Evolutionary conservation across 1,140 invertebrate genomes (phyloP), one percentile per base, ranked within the genome.

Genomic region (Euborellia annulipes): DNA sequence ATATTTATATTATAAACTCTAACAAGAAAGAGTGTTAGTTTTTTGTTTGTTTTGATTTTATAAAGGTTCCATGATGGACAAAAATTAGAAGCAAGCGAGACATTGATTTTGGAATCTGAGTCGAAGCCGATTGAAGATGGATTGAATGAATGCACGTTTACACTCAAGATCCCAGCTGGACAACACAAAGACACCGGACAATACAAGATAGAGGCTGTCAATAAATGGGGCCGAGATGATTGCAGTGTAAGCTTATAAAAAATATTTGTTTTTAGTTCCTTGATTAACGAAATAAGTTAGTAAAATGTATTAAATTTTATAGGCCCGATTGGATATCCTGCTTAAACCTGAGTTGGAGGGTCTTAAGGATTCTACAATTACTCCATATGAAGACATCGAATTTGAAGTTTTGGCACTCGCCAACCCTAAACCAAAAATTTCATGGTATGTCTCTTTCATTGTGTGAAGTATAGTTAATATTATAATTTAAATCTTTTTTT

Each of bases 361-460:
- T 1, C 71, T 86, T 9, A 74, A 78, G 50, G 81, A 87, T 57
- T 59, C 78, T n/a, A 72, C 67, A 17, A 73, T 75, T 18, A 69
- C 78, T 48, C 83, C 83, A 1, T 81, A 75, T 46, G 78, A 85
- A 54, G 68, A 76, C 21, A 71, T 75, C 11, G 69, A 73, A 39
- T 84, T 88, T 55, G 69, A 79, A 53, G 76, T 75, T 7, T 67
- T 73, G 11, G 74, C 89, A 8, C 71, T 73, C 44, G 79, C 82
- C 7, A 86, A 87, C 62, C 86, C 86, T 0, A 74, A 78, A 41
- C 79, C 85, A 19, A 76, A 78, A 51, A 69, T 89, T 6, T 71
- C 72, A 41, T 90, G 85, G 82, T 75, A 62, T 54, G 63, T 62
- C 43, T 53, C 6, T 44, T 51, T 2, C 39, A 34, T 34, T 9